Evolutionary conservation across 2,113 vertebrate genomes (phyloP), one percentile per base, ranked within the genome.

Genomic region (human (Homo sapiens)): DNA sequence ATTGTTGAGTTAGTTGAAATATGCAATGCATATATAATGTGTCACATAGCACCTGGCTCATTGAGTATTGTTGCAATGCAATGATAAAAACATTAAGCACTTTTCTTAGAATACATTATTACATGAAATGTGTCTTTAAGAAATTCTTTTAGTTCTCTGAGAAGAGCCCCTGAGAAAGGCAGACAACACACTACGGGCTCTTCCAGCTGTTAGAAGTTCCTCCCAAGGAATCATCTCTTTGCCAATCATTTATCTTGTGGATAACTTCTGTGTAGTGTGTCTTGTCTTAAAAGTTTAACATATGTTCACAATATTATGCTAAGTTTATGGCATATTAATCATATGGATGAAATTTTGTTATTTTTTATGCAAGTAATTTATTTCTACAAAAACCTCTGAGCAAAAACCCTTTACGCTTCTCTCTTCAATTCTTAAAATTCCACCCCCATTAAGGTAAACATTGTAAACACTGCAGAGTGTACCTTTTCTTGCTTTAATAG

Each of bases 301-400:
- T 91, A 78, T 92, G 57, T 93, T 97, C 18, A 40, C 85, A 90
- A 70, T 57, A 78, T 55, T 78, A 82, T 85, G 80, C 45, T 86
- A 90, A 80, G 2, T 78, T 91, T 89, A 90, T 95, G 94, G 38
- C 38, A 43, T 91, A 81, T 76, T 76, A 89, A 59, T 48, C 79
- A 82, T 86, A 91, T 93, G 59, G 66, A 55, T 82, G 45, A 35
- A 32, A 14, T 91, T 57, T 52, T 82, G 20, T 76, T 85, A 84
- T 68, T 94, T 93, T 61, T 66, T 89, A 85, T 89, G 18, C n/a
- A 94, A 57, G 18, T 93, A 64, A 61, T 11, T 96, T 50, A 82
- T 95, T 73, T 87, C 11, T 73, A 1, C 25, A 75, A 35, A 30
- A 87, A 84, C 79, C 9, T 22, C 32, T 91, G 23, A 93, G 43